Percentiles rank a stretch among this genome's conserved stretches.
phyloP scores from a whole-genome alignment of 2,888 invertebrate genomes.

The Amiota minor region DNA sequence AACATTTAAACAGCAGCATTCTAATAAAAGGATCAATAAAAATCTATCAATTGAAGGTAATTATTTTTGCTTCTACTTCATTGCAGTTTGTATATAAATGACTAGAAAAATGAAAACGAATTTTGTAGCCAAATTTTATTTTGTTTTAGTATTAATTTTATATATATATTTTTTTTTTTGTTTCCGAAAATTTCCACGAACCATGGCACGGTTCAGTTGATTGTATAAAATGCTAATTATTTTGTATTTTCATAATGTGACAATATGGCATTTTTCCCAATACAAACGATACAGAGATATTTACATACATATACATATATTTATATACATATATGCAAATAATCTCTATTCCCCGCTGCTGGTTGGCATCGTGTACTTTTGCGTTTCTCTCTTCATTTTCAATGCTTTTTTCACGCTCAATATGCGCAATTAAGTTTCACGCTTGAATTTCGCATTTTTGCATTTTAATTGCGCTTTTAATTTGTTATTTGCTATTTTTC shows the following conservation, averaged over 20 bases:
- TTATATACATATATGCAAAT: not conserved
- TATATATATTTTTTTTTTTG: not conserved
- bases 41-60: too few relatives aligned
- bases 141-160: not conserved
- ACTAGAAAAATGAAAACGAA: too few relatives aligned
- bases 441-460: conserved; percentile 42
- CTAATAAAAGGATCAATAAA: too few relatives aligned
- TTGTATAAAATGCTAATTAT: conserved; percentile 70
- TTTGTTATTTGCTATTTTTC: conserved; percentile 5
- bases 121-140: not conserved
- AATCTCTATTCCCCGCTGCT: not conserved
- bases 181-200: not conserved
- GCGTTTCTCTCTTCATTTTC: too few relatives aligned
- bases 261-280: conserved; percentile 51
- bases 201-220: conserved; percentile 48
- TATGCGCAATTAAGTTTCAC: conserved; percentile 43
- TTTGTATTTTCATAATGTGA: conserved; percentile 60
- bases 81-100: not conserved
- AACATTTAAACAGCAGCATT: too few relatives aligned
- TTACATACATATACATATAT: not conserved
- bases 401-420: not conserved
- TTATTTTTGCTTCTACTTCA: conserved; percentile 5
- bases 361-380: too few relatives aligned
- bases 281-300: not conserved
- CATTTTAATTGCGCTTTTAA: conserved; percentile 42